phyloP scores from a whole-genome alignment of 2,113 vertebrate species.

The Apaloderma vittatum region DNA sequence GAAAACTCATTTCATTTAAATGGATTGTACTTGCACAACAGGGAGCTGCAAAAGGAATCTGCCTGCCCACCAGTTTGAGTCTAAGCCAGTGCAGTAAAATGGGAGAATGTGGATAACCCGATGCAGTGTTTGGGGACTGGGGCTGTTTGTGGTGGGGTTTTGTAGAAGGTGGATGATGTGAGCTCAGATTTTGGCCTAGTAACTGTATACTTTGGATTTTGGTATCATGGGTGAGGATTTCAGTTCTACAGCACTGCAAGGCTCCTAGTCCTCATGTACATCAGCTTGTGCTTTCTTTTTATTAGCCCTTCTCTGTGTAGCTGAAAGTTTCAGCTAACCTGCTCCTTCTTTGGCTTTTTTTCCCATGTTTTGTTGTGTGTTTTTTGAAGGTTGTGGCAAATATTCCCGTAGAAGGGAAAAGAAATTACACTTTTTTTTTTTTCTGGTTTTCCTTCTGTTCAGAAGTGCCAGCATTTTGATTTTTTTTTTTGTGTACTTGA shows the following conservation, averaged over 20 bases:
- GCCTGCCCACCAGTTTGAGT: neutral
- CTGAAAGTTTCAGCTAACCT: neutral
- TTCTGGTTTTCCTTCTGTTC: neutral
- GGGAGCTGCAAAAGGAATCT: neutral
- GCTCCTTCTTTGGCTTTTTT: neutral
- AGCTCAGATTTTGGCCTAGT: neutral
- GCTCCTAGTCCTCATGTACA: neutral
- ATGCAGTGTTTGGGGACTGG: neutral
- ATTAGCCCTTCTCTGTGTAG: neutral
- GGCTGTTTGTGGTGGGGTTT: neutral
- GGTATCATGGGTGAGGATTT: neutral
- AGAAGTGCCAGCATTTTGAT: rapidly evolving
- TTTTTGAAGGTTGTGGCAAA: neutral
- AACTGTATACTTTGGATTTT: neutral
- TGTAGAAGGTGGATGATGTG: neutral
- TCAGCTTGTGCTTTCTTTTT: neutral
- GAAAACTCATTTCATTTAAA: neutral
- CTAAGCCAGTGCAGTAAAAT: rapidly evolving
- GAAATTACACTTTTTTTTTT: neutral
- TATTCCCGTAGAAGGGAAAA: neutral
- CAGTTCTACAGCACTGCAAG: neutral
- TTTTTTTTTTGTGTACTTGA: neutral
- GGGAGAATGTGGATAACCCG: rapidly evolving
- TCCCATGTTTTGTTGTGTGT: neutral
- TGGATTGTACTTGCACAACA: rapidly evolving